A percentile compares a stretch with the other conserved stretches of the same genome.
Evolutionary conservation across 1,140 invertebrate species (phyloP).

Genomic region (Coptotermes formosanus): DNA sequence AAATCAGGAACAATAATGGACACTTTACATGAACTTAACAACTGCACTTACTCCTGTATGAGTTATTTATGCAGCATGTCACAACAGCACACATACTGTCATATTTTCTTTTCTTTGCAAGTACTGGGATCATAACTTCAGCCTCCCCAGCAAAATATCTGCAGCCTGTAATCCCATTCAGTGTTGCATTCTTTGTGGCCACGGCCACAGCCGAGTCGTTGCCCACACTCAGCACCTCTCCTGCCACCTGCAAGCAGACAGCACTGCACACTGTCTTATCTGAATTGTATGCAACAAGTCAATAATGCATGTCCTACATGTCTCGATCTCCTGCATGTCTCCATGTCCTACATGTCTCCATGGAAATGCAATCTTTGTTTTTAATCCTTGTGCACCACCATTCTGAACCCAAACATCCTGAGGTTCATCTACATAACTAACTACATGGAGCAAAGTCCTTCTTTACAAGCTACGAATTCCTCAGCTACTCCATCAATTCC

Average conservation of each 20-base stretch:
- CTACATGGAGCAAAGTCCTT: too few relatives aligned
- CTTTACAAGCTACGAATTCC: too few relatives aligned
- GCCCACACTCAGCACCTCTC: background rate
- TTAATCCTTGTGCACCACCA: too few relatives aligned
- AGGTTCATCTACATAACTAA: too few relatives aligned
- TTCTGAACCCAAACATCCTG: too few relatives aligned
- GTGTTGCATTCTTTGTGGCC: background rate
- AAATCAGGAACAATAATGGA: background rate
- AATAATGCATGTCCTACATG: too few relatives aligned
- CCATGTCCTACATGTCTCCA: too few relatives aligned
- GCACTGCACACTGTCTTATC: too few relatives aligned
- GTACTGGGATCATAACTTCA: background rate
- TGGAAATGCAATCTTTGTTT: too few relatives aligned
- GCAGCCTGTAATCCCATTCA: background rate
- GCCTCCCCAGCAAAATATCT: background rate
- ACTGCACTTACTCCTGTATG: background rate
- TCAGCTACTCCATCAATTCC: too few relatives aligned
- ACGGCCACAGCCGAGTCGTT: background rate
- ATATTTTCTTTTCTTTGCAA: background rate
- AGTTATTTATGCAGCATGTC: background rate
- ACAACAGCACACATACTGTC: background rate
- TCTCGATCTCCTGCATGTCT: too few relatives aligned
- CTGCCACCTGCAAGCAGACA: background rate
- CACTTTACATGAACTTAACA: background rate
- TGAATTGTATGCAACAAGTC: too few relatives aligned